Evolutionary conservation across 2,888 invertebrate genomes (phyloP), one percentile per base, ranked within the genome.

Genomic region (Xestia xanthographa): DNA sequence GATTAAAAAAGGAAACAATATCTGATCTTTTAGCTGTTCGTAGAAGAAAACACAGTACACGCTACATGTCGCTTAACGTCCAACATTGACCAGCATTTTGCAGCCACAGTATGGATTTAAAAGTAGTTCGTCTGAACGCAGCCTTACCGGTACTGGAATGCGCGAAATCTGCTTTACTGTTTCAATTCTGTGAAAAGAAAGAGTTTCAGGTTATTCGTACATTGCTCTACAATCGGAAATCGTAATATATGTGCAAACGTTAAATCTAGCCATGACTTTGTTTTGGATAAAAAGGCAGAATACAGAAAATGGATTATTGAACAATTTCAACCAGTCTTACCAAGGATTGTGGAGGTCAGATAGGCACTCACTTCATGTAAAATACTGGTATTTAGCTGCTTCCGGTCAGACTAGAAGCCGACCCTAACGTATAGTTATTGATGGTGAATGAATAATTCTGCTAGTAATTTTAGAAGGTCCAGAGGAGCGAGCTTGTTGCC

Each of bases 181-280:
- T 91, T 90, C 89, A 90, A 91, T 92, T 91, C 89, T 82, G 75
- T 80, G 89, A 82, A 92, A 88, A 89, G 88, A 90, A 90, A 89
- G 88, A 90, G 86, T 90, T 88, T 75, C 53, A 68, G 66, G 66
- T 66, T 66, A 60, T 66, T 79, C 17, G 45, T 73, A 67, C 22
- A 67, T 58, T 56, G 11, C 65, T 41, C n/a, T 68, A 56, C 22
- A 68, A 60, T 60, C 34, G n/a, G 41, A 66, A 78, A 66, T 66
- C 12, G 62, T 66, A 68, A 34, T 38, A 3, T 2, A 20, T n/a
- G 45, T 22, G 56, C 34, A 38, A 34, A 74, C 8, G 22, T 9
- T 66, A 34, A 80, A 66, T 56, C 22, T 34, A 34, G 1, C 9
- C 41, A 34, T 58, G 2, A n/a, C 1, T 50, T 53, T 6, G n/a